phyloP scores from a whole-genome alignment of 2,797 vertebrate species.

The Notolepis coatsorum region DNA sequence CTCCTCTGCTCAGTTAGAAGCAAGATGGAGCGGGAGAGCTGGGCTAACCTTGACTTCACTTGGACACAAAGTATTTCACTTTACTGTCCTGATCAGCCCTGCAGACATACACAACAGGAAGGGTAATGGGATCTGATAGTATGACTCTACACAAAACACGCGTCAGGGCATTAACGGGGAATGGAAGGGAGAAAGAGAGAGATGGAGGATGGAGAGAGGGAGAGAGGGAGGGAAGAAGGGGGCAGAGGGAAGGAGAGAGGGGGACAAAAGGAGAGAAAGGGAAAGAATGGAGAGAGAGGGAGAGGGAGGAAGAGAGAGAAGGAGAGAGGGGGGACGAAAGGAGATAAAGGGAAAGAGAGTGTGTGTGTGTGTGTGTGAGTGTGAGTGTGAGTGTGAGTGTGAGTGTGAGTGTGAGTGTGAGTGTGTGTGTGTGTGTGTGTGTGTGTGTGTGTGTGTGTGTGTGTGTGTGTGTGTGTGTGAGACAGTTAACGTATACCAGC shows the following conservation, averaged over 20 bases:
- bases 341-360: neutral
- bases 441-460: too few species aligned
- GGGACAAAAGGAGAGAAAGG: neutral
- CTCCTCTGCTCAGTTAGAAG: slow-evolving; percentile 10
- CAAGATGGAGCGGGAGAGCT: slow-evolving; percentile 9
- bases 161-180: neutral
- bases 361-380: neutral
- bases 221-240: neutral
- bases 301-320: slow-evolving; percentile 18
- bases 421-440: neutral
- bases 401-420: neutral
- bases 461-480: too few species aligned
- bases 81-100: slow-evolving; percentile 12
- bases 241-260: neutral
- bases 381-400: neutral
- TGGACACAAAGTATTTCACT: slow-evolving; percentile 26
- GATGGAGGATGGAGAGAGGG: neutral
- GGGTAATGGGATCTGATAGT: slow-evolving; percentile 18
- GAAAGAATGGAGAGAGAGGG: too few species aligned
- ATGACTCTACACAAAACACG: slow-evolving; percentile 31
- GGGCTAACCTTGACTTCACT: slow-evolving; percentile 43
- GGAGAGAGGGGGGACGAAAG: neutral
- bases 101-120: slow-evolving; percentile 15
- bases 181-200: neutral
- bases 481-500: too few species aligned